These are phyloP conservation scores for Rhagium mordax DNA, from an alignment of 2,888 invertebrate species.

Conservation along the genomic window DNA sequence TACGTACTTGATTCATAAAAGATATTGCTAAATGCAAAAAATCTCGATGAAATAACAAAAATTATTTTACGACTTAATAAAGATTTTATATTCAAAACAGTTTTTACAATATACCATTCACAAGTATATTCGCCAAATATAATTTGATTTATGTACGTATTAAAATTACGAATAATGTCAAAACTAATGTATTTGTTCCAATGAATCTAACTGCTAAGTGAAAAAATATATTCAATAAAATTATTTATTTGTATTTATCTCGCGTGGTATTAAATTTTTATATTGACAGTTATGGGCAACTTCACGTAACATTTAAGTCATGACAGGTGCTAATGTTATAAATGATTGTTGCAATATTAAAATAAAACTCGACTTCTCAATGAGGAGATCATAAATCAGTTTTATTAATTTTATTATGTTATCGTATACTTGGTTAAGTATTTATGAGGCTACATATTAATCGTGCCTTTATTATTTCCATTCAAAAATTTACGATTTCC, in stretches of 20 bases:
- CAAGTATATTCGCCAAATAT: not conserved
- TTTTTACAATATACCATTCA: not conserved
- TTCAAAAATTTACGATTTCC: not conserved
- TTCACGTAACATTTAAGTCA: slow-evolving; percentile 41
- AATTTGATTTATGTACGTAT: not conserved
- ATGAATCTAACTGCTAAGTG: not conserved
- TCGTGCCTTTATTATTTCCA: not conserved
- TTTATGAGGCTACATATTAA: not conserved
- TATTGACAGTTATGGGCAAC: slow-evolving; percentile 43
- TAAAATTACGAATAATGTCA: slow-evolving; percentile 6
- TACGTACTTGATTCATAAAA: slow-evolving; percentile 4
- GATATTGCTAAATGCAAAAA: not conserved
- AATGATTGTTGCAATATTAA: slow-evolving; percentile 44
- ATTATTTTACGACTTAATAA: slow-evolving; percentile 10
- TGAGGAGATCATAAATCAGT: slow-evolving; percentile 33
- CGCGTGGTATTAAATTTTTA: slow-evolving; percentile 37
- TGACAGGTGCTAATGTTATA: slow-evolving; percentile 48
- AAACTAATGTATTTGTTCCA: slow-evolving; percentile 15
- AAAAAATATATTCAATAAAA: slow-evolving; percentile 15
- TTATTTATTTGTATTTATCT: slow-evolving; percentile 29
- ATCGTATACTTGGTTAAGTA: not conserved
- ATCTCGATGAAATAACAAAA: slow-evolving; percentile 15
- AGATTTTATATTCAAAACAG: not conserved
- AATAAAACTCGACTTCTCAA: slow-evolving; percentile 48
- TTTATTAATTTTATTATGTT: slow-evolving; percentile 16